Evolutionary conservation across 2,797 vertebrate species (phyloP), one percentile per base, ranked within the genome.

Genomic region (Channa striata): DNA sequence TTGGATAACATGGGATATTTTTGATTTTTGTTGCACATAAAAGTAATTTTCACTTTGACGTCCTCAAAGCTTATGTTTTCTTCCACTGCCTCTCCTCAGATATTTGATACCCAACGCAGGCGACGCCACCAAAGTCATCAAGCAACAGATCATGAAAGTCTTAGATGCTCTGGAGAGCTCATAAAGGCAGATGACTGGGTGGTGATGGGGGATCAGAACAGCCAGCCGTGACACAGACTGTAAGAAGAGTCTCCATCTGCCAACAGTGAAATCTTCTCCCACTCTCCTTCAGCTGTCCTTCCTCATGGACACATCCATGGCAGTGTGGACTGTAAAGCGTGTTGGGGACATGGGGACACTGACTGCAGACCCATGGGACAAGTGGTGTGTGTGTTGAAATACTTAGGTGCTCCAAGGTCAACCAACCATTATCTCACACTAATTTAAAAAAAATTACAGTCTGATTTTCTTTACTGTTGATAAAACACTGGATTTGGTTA

Each of bases 71-170:
- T 58, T 13, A 72, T 7, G 0, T 43, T 17, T 44, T 47, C 8
- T 59, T 8, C 57, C 0, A 5, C 2, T 48, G 16, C 40, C 10
- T 46, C 80, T 52, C 70, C n/a, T 40, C 84, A 99, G 98, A 84
- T 99, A 99, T 93, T 93, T 99, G 90, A 99, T 99, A 90, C 97
- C 98, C 81, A 97, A 99, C 47, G 98, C 98, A 25, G 97, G 97
- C n/a, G 98, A 99, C 37, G 98, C 98, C 86, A 99, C 98, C 78
- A 99, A 99, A 94, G 97, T 96, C 92, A 99, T 99, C 89, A 99
- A 99, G 92, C 98, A 99, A 92, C 98, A 99, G 94, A 99, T 99
- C 91, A 99, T 99, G 96, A 99, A 97, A 91, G 97, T 99, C 75
- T 93, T 99, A 30, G 98, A 99, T 72, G 98, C 97, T 57, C 93